Evolutionary conservation across 1,140 invertebrate genomes (phyloP).

Genomic region (Pantala flavescens): DNA sequence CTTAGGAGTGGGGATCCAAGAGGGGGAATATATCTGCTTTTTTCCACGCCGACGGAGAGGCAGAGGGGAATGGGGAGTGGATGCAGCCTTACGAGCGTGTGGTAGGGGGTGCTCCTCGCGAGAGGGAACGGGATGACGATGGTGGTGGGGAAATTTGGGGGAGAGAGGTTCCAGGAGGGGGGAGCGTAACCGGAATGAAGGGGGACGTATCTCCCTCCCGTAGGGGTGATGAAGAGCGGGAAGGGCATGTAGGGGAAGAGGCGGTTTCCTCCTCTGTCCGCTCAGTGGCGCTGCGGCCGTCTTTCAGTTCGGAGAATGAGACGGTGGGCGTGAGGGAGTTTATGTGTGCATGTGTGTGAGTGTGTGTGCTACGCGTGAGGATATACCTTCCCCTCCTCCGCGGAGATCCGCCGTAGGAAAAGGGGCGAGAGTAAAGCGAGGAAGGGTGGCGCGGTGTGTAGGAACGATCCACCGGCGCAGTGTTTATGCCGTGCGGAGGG

Average conservation of each 20-base stretch:
- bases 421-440: too few species aligned
- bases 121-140: background rate
- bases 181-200: background rate
- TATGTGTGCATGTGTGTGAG: background rate
- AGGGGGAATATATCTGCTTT: background rate
- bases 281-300: conserved; percentile 4
- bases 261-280: background rate
- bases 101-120: background rate
- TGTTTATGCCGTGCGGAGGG: too few species aligned
- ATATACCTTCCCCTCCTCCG: background rate
- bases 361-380: conserved; percentile 2
- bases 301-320: conserved; percentile 4
- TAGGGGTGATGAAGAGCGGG: background rate
- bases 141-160: background rate
- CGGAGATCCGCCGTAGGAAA: background rate
- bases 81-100: background rate
- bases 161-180: background rate
- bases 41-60: background rate
- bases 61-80: background rate
- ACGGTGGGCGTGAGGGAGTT: background rate
- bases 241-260: background rate
- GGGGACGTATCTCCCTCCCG: background rate
- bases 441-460: too few species aligned
- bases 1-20: background rate
- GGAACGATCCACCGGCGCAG: too few species aligned